Conservation (phyloP, 2,797 vertebrate species). For the Oceanodroma leucorhoa region DNA sequence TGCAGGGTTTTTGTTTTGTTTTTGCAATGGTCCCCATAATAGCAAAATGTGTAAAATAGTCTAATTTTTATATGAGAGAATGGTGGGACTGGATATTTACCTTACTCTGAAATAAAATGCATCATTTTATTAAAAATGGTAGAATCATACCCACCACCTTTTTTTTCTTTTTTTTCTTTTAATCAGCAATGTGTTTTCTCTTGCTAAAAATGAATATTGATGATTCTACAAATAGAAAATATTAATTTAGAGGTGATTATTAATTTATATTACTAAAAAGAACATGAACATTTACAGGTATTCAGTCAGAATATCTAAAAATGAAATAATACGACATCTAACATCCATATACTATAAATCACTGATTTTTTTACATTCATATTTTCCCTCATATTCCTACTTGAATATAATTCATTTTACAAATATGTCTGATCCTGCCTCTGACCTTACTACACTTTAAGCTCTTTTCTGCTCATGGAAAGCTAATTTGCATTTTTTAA, state of each 20-base stretch:
- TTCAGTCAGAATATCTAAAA: slow-evolving; percentile 50
- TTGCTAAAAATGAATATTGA: slow-evolving; percentile 12
- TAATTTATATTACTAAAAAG: slow-evolving; percentile 30
- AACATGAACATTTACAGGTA: slow-evolving; percentile 36
- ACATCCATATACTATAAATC: slow-evolving; percentile 44
- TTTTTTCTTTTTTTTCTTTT: not conserved
- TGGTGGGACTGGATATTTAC: not conserved
- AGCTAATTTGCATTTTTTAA: slow-evolving; percentile 52
- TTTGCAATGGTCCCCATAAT: not conserved
- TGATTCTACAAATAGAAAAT: slow-evolving; percentile 24
- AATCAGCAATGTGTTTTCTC: not conserved
- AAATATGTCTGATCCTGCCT: slow-evolving; percentile 54
- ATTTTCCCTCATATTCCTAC: slow-evolving; percentile 37
- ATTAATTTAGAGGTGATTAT: slow-evolving; percentile 5
- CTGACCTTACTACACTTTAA: slow-evolving; percentile 50
- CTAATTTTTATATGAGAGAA: not conserved
- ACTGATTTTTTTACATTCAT: slow-evolving; percentile 43
- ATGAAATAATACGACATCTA: slow-evolving; percentile 32
- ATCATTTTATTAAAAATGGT: too few relatives aligned
- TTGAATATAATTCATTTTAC: slow-evolving; percentile 67
- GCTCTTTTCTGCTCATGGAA: slow-evolving; percentile 55
- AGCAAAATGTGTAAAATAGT: not conserved
- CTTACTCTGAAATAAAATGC: not conserved
- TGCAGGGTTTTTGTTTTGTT: not conserved
- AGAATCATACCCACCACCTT: not conserved